Conservation (phyloP, 2,888 invertebrate genomes). For the Rhorus exstirpatorius region DNA sequence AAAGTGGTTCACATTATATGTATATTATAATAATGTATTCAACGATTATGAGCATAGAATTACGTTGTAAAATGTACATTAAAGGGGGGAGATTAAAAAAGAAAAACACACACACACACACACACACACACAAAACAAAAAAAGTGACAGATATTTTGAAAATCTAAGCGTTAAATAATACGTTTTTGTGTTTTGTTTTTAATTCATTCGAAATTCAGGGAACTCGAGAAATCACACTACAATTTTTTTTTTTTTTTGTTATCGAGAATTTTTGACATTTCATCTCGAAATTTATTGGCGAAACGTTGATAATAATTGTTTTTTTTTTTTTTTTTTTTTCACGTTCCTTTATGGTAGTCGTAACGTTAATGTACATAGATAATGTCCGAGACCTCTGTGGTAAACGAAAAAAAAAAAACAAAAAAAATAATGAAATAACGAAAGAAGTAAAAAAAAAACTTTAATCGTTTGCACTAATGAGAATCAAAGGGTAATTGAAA, state of each 20-base stretch:
- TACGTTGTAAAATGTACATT: constrained; percentile 66
- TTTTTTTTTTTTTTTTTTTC: constrained; percentile 52
- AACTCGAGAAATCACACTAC: neutral
- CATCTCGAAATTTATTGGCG: constrained; percentile 63
- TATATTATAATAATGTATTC: constrained; percentile 68
- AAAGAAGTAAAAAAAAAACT: constrained; percentile 7
- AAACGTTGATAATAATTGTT: constrained; percentile 51
- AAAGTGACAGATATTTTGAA: constrained; percentile 71
- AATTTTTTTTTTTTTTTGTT: constrained; percentile 50
- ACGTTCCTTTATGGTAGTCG: constrained; percentile 54
- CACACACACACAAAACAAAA: too few species aligned
- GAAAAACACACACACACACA: too few species aligned
- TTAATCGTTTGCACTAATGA: constrained; percentile 60
- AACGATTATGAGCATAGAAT: constrained; percentile 70
- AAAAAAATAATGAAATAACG: constrained; percentile 5
- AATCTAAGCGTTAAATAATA: constrained; percentile 42
- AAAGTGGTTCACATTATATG: constrained; percentile 61
- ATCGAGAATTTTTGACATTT: constrained; percentile 58
- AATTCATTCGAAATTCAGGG: constrained; percentile 53
- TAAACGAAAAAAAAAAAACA: constrained; percentile 13
- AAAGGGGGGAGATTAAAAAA: constrained; percentile 21
- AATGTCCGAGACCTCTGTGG: constrained; percentile 50
- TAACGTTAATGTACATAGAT: constrained; percentile 64
- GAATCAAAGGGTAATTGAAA: constrained; percentile 67
- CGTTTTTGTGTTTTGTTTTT: neutral